Conservation (phyloP, 2,888 invertebrate species). For the Hypolimnas misippus region DNA sequence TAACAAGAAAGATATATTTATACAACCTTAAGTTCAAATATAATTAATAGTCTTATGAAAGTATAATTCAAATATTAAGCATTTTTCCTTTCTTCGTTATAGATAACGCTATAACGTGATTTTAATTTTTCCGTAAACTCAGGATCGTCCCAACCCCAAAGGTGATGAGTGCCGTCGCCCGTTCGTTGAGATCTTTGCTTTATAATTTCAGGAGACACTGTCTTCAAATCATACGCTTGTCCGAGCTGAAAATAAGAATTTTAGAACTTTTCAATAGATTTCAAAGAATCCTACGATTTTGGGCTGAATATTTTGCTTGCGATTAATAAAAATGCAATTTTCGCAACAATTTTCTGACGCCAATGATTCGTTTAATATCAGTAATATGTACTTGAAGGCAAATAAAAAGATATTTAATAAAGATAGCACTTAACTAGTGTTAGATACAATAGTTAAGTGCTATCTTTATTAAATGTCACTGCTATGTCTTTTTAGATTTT, state of each 20-base stretch:
- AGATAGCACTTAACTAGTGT: no score
- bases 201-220: conserved; percentile 86
- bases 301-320: no score
- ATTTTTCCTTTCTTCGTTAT: conserved; percentile 53
- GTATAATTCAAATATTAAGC: conserved; percentile 42
- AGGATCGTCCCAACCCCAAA: conserved; percentile 89
- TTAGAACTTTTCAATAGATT: background rate
- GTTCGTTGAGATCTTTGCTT: conserved; percentile 85
- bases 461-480: no score
- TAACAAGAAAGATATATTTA: conserved; percentile 33
- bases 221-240: conserved; percentile 90
- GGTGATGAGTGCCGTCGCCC: conserved; percentile 86
- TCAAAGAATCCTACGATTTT: no score
- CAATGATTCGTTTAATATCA: no score
- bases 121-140: conserved; percentile 82
- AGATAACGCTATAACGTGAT: conserved; percentile 61
- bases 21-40: conserved; percentile 9
- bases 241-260: conserved; percentile 80
- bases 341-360: no score
- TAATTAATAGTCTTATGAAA: background rate
- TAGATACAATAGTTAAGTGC: no score
- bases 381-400: no score
- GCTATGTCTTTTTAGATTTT: no score
- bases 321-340: no score
- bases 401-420: no score